Conservation (phyloP, 1,140 invertebrate genomes). For the Cyclina sinensis region DNA sequence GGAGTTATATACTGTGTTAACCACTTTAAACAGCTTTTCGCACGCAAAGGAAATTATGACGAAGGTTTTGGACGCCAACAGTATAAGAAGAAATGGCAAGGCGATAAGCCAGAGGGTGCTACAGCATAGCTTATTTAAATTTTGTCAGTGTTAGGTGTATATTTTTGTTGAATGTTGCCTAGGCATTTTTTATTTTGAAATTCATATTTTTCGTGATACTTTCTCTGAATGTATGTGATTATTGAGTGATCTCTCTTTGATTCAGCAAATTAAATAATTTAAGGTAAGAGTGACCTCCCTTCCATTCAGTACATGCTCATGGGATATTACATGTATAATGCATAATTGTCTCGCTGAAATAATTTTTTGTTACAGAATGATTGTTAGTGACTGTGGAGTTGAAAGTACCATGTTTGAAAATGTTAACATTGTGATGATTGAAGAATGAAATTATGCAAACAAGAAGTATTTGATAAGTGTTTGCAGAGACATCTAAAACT, state of each 20-base stretch:
- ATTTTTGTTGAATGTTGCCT: conserved; percentile 46
- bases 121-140: conserved; percentile 58
- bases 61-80: conserved; percentile 90
- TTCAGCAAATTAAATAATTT: background rate
- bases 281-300: conserved; percentile 26
- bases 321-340: background rate
- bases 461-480: no score
- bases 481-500: no score
- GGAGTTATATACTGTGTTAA: conserved; percentile 92
- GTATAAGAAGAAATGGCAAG: conserved; percentile 87
- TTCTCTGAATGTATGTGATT: background rate
- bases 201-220: background rate
- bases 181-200: conserved; percentile 9
- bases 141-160: conserved; percentile 32
- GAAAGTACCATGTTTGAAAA: no score
- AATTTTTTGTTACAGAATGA: no score
- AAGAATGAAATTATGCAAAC: background rate
- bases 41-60: conserved; percentile 94
- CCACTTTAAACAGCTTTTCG: conserved; percentile 94
- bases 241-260: conserved; percentile 31
- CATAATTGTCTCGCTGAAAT: conserved; percentile 3
- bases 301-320: background rate
- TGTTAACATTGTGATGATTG: no score
- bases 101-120: conserved; percentile 46
- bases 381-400: background rate